Base-by-base conservation (phyloP, 1,140 invertebrate species). In the Harpegnathos saltator region DNA sequence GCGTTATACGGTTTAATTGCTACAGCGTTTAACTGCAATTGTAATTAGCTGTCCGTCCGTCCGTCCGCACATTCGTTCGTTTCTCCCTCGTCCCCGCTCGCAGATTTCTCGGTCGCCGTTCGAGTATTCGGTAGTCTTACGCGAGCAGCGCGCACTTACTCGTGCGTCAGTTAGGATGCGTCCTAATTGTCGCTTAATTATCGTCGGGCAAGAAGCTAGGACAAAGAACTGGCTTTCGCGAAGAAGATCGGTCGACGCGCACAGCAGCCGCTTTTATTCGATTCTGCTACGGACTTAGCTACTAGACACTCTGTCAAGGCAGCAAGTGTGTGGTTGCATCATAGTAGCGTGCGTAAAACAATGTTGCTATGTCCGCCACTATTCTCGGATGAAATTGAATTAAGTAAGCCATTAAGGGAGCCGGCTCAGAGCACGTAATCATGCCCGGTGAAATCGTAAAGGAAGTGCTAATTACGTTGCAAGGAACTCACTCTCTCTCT, bases 1-100 rank as follows among this genome's bases (percentile, higher is more conserved):
- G 61, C 85, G 81, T 89, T 88, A 4, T 44, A 77, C 66, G 56
- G 68, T 86, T 87, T 87, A 86, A 87, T 86, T 80, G 86, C 65
- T 69, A 71, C 56, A 19, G 66, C 81, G 75, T 75, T 84, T 86
- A 83, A 87, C 80, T 84, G 83, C 87, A 69, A 69, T 58, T 80
- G 83, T 87, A 69, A 69, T 58, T 58, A 15, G 72, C 54, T 19
- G 24, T 24, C 29, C 56, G 29, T 11, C 19, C 22, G 48, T 66
- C n/a, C n/a, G n/a, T n/a, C n/a, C n/a, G n/a, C n/a, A n/a, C n/a
- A n/a, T 24, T 44, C 56, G 29, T 11, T 29, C 22, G 48, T 66
- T 14, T 26, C 69, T 65, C 71, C 22, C 56, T 54, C 19, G 48
- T 4, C 29, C 33, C 33, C 17, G 14, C 33, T 44, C 7, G n/a